Base-by-base conservation (phyloP, 37 sponge, comb jelly and placozoan species). In the Spongilla lacustris region DNA sequence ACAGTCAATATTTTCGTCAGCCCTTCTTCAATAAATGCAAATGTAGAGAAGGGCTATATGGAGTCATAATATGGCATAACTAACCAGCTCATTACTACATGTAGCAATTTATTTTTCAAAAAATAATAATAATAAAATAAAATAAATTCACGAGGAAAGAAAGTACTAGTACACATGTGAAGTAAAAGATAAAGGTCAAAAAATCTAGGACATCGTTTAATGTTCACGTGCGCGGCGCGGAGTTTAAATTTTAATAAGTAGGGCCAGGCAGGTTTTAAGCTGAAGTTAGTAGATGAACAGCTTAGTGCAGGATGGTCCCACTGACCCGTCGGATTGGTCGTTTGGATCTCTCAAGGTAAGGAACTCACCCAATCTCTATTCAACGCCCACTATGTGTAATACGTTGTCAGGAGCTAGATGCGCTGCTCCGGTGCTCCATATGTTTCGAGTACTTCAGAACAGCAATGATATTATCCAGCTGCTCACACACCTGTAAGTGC, bases 401-500 rank as follows among this genome's bases (percentile, higher is more conserved):
- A 5, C 34, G 3, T 25, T 4, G 41, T 25, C 79, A 89, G 89
- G 89, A 89, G 2, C 70, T 89, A 33, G 89, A 89, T 66, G 22
- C 66, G 5, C 25, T 89, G 37, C 35, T 89, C 74, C 69, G 89
- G 25, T 89, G 89, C 71, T 74, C 89, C 23, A 89, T 89, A 25
- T 89, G 89, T 36, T 84, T 84, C 27, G 89, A 89, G 36, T 89
- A 89, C 38, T 79, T 79, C 79, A 78, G 36, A 37, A 84, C 84
- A 27, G 73, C 89, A 4, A 81, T 89, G 75, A 89, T 83, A 70
- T 5, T 89, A 0, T 78, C 89, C 14, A 31, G 26, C 41, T 89
- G 89, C 68, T 89, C 89, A 4, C 89, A 89, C 76, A 83, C 79
- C 79, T 89, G 89, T 89, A 50, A 77, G 89, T 66, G 0, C 9